Conservation (phyloP, 2,797 vertebrate genomes). For the Threskiornis aethiopicus region DNA sequence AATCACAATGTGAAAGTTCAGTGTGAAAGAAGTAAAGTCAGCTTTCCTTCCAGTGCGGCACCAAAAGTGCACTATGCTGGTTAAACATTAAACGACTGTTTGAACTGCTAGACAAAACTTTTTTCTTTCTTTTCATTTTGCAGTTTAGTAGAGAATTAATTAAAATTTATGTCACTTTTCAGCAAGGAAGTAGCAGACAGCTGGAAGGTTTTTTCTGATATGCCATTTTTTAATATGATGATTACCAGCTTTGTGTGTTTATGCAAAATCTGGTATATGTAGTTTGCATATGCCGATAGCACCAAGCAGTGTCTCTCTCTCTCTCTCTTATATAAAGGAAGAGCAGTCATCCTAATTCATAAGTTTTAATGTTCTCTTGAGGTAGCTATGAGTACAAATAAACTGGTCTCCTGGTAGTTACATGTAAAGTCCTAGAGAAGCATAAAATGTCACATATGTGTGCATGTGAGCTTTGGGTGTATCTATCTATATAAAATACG, state of each 20-base stretch:
- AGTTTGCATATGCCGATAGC: background rate
- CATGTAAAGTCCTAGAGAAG: background rate
- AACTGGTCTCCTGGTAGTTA: background rate
- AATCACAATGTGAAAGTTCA: background rate
- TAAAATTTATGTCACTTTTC: background rate
- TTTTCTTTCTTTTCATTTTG: background rate
- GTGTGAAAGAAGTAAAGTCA: background rate
- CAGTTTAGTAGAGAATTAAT: background rate
- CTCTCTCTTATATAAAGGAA: background rate
- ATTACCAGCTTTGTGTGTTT: background rate
- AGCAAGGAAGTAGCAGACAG: background rate
- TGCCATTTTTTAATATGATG: background rate
- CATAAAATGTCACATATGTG: background rate
- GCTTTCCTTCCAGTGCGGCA: background rate
- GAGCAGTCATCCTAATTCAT: background rate
- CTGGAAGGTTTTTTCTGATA: background rate
- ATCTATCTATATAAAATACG: background rate
- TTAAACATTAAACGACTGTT: background rate
- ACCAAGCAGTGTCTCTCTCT: background rate
- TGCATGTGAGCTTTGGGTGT: background rate
- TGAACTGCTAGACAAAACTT: background rate
- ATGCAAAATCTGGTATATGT: background rate
- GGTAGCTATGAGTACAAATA: background rate
- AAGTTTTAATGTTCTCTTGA: background rate
- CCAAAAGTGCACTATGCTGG: accelerated